Conservation (phyloP, 2,888 invertebrate species). For the Leptinotarsa rubiginosa region DNA sequence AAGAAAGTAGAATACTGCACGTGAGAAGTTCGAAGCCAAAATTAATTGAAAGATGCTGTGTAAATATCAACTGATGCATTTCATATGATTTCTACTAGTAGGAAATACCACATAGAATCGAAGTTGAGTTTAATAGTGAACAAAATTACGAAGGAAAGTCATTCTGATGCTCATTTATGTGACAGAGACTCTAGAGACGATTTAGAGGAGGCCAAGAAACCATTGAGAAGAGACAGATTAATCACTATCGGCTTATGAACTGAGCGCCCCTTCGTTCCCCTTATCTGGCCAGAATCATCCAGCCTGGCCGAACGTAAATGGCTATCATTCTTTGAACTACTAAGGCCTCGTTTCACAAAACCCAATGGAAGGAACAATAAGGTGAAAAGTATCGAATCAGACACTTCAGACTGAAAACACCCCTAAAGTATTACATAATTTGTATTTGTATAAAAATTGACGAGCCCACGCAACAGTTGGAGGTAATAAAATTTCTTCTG, state of each 20-base stretch:
- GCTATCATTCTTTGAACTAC: neutral
- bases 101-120: too few relatives aligned
- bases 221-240: neutral
- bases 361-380: neutral
- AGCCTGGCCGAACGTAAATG: neutral
- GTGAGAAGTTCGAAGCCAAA: neutral
- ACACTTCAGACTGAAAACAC: neutral
- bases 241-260: neutral
- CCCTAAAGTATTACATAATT: neutral
- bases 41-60: neutral
- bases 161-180: neutral
- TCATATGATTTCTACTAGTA: neutral
- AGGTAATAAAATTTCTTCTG: neutral
- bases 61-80: neutral
- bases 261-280: neutral
- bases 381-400: neutral
- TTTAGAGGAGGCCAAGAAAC: neutral
- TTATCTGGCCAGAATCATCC: neutral
- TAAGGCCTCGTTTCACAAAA: neutral
- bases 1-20: neutral
- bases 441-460: neutral
- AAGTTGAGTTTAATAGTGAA: neutral
- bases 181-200: neutral
- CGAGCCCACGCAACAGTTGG: neutral
- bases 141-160: neutral